Base-by-base conservation (phyloP, 1,140 invertebrate species). In the Cherax quadricarinatus region DNA sequence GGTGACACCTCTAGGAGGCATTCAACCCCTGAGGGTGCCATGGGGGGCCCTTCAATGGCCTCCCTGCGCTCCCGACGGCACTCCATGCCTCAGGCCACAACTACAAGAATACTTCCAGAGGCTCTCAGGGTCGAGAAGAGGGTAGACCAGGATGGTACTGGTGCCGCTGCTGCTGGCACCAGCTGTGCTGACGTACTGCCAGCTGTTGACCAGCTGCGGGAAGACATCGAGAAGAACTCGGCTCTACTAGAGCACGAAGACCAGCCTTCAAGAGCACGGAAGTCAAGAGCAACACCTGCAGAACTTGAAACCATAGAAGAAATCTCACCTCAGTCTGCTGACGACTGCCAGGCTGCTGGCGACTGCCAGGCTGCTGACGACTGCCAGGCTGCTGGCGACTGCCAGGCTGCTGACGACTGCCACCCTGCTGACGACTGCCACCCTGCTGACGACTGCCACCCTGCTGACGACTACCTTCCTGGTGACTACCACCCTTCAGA, bases 1-100 rank as follows among this genome's bases (percentile, higher is more conserved):
- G 79, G 49, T 18, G 21, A 79, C 60, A 78, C 85, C 66, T 14
- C n/a, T 66, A 84, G 88, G 81, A 90, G 88, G 60, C 84, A 90
- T 49, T 90, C 88, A 18, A 73, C 70, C 9, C 88, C 88, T 0
- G 86, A 78, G 48, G 88, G 81, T 1, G 30, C 0, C 2, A 75
- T 49, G 6, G 30, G 48, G 48, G 21, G n/a, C 18, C 21, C 49
- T 12, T 81, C 75, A 3, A 21, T 75, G 41, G 41, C n/a, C 10
- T 41, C 21, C 1, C 62, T 48, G 3, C 53, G 18, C 51, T 16
- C 75, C 75, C 75, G 88, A 81, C 57, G 88, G 24, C 66, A 73
- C 51, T 90, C 88, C 0, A 24, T 83, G 80, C 88, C 88, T 4
- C 82, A 90, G 66, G 18, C 88, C 9, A 51, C 49, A 9, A 0